A percentile compares a stretch with the other conserved stretches of the same genome.
Evolutionary conservation across 92 coral and sea anemone species (phyloP).

Genomic region (Epizoanthus stellaris): DNA sequence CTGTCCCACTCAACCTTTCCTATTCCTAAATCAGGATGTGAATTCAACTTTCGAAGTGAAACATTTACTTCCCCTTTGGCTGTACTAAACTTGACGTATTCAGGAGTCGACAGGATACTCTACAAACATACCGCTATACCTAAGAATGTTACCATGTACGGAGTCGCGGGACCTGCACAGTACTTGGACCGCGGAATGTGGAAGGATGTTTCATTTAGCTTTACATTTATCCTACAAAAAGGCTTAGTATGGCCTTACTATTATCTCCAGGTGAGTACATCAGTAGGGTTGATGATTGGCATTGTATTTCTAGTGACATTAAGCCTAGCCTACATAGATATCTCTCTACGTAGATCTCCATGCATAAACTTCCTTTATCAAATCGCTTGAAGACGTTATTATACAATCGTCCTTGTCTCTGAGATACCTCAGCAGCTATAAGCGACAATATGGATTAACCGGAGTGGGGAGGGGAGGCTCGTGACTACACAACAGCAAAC

Average conservation of each 20-base stretch:
- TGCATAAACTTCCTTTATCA: too few species aligned
- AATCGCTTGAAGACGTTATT: too few species aligned
- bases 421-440: too few species aligned
- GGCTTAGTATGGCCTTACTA: constrained; percentile 1
- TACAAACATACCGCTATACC: neutral
- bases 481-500: too few species aligned
- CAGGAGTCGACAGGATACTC: neutral
- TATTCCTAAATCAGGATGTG: neutral
- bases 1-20: too few species aligned
- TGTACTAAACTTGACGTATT: neutral
- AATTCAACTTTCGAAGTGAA: neutral
- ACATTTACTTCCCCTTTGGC: neutral
- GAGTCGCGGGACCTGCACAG: neutral
- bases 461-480: too few species aligned
- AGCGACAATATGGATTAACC: too few species aligned
- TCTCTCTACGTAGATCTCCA: too few species aligned
- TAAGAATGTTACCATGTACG: neutral
- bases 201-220: neutral
- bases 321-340: neutral
- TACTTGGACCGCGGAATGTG: neutral
- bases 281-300: neutral
- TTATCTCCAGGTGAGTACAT: neutral
- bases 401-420: too few species aligned
- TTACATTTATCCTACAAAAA: neutral
- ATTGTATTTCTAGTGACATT: neutral